These are phyloP conservation scores for Anthopleura sola DNA, from an alignment of 64 coral and sea anemone genomes.

Conservation along the genomic window DNA sequence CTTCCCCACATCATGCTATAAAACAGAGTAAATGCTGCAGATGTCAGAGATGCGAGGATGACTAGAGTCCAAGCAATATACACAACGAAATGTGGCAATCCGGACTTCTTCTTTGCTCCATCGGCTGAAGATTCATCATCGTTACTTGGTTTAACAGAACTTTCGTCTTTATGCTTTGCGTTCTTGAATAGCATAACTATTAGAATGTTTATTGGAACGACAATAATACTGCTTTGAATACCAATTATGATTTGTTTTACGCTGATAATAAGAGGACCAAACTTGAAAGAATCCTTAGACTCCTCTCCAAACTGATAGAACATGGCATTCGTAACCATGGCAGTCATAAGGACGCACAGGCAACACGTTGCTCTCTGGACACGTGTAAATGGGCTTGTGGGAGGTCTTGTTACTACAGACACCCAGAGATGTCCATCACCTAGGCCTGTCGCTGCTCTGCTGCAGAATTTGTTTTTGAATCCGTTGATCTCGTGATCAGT, in stretches of 20 bases:
- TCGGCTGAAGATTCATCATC: constrained; percentile 29
- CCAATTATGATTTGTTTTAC: constrained; percentile 71
- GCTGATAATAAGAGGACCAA: constrained; percentile 79
- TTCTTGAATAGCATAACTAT: constrained; percentile 90
- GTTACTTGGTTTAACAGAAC: constrained; percentile 31
- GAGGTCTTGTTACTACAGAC: constrained; percentile 86
- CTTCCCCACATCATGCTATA: constrained; percentile 93
- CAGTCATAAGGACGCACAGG: constrained; percentile 69
- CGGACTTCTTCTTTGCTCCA: constrained; percentile 27
- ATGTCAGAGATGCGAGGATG: constrained; percentile 43
- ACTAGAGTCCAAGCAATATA: constrained; percentile 79
- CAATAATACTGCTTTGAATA: constrained; percentile 79
- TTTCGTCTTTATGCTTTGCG: constrained; percentile 50
- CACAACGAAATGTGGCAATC: constrained; percentile 41
- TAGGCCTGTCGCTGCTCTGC: constrained; percentile 52
- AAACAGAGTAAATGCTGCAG: constrained; percentile 71
- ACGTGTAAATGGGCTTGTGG: constrained; percentile 81
- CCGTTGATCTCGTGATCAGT: constrained; percentile 61
- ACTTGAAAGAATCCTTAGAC: constrained; percentile 51
- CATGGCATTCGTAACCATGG: constrained; percentile 92
- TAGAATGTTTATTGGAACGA: constrained; percentile 79
- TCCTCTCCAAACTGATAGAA: constrained; percentile 90
- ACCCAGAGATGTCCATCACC: constrained; percentile 96
- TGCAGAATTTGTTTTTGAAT: constrained; percentile 91
- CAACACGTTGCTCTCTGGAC: constrained; percentile 87